Evolutionary conservation across 1,140 invertebrate genomes (phyloP), one percentile per base, ranked within the genome.

Genomic region (Heliothis virescens): DNA sequence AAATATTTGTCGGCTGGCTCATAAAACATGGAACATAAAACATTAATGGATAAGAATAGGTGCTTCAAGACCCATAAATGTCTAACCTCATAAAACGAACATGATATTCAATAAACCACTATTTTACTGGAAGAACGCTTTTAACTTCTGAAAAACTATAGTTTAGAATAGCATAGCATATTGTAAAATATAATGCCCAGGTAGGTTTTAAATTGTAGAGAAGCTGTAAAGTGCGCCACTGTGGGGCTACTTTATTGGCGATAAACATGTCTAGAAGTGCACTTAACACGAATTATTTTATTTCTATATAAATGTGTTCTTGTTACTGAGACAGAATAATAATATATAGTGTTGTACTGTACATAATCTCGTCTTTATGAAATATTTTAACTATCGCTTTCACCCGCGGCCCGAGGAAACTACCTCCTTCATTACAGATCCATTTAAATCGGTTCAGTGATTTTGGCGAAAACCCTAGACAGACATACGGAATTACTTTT

Each of bases 281-380:
- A 65, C n/a, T 65, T 65, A 4, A 65, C 15, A 65, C n/a, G 62
- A 65, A 65, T 47, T 65, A 65, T 65, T 65, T 65, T 65, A 65
- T 15, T 41, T 16, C n/a, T 47, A 62, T 47, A 62, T 62, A 62
- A 62, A 62, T 62, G 26, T 29, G 12, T 5, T n/a, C 26, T 21
- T 62, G 59, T 62, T 26, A 12, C 18, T 21, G 57, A 26, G 12
- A 0, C n/a, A 18, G 55, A 57, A 57, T 10, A 2, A 10, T 57
- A 18, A 16, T 26, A 10, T 11, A 57, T 15, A 16, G 15, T 16
- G 16, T 55, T 16, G 15, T n/a, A 55, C 4, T 41, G 34, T 41
- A 7, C 9, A 9, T 7, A 7, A 9, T 41, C 34, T 41, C 1
- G 34, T 2, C 7, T 1, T 34, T 1, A 34, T 9, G 34, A 41